Percentiles rank a stretch among this genome's conserved stretches.
Conservation (phyloP, 2,113 vertebrate species). For the Heterotis niloticus region DNA sequence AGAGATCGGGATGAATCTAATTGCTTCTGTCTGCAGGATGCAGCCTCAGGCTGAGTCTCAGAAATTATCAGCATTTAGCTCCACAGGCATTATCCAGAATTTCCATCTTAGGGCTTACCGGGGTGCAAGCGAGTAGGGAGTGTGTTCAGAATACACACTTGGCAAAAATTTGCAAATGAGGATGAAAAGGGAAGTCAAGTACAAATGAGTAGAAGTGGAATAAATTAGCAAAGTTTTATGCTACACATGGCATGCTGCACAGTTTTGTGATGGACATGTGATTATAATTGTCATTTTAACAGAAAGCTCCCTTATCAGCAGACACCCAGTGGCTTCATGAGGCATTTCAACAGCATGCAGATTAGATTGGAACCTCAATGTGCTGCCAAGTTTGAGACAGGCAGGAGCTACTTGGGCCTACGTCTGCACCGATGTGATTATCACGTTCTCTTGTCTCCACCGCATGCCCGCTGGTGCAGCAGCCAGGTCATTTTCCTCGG, state of each 20-base stretch:
- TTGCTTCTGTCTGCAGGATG: not conserved
- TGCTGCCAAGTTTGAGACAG: slow-evolving; percentile 12
- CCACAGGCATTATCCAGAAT: not conserved
- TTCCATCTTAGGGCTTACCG: not conserved
- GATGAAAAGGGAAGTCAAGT: not conserved
- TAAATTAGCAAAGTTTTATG: not conserved
- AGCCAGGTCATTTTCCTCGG: slow-evolving; percentile 46
- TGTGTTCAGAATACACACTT: not conserved
- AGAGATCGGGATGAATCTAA: slow-evolving; percentile 15
- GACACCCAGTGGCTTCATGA: not conserved
- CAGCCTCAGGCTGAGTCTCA: not conserved
- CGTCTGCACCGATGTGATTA: slow-evolving; percentile 28
- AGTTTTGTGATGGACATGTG: not conserved
- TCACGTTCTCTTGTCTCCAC: slow-evolving; percentile 13
- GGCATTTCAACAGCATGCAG: not conserved
- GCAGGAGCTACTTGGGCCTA: not conserved
- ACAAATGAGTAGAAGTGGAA: not conserved
- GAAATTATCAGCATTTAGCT: not conserved
- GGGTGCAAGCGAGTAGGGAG: not conserved
- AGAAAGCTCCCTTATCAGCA: not conserved
- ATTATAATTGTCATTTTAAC: slow-evolving; percentile 12
- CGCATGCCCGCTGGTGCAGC: slow-evolving; percentile 13
- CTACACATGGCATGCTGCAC: not conserved
- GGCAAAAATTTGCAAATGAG: not conserved
- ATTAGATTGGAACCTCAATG: not conserved